Evolutionary conservation across 2,797 vertebrate species (phyloP), one percentile per base, ranked within the genome.

Genomic region (Otus scops): DNA sequence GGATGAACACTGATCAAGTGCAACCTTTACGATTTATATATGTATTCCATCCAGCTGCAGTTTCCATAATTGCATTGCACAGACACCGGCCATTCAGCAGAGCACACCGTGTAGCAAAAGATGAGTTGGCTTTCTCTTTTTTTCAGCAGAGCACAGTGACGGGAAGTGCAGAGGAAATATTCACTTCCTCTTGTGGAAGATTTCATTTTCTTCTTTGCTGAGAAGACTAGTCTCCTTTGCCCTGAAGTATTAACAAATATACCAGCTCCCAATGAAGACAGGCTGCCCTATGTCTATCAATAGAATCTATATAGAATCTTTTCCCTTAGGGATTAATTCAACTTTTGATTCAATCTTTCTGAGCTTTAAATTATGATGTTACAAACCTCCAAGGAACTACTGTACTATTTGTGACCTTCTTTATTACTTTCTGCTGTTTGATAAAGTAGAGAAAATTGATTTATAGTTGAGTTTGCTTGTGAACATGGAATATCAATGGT

Each of bases 331-430:
- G 98, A 98, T 98, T 98, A 98, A 98, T 98, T 98, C 98, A 97
- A 97, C 95, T 98, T 98, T 98, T 98, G 98, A 98, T 98, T 98
- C 98, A 98, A 98, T 98, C 98, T 98, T 98, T 97, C 97, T 97
- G 95, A 98, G 98, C 97, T 98, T 98, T 98, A 98, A 98, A 98
- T 98, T 98, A 98, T 96, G 97, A 98, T 98, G 97, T 98, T 98
- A 98, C 96, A 98, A 98, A 98, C 97, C 98, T 98, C 98, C 96
- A 95, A 98, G 98, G 98, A 98, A 97, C 96, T 95, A 76, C 90
- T 98, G 97, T 97, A 97, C 98, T 97, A 97, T 97, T 97, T 98
- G 97, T 98, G 98, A 98, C 98, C 98, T 98, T 98, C 98, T 97
- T 97, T 98, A 97, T 98, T 98, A 96, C 95, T 97, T 97, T 98